A percentile compares a stretch with the other conserved stretches of the same genome.
Conservation (phyloP, 1,140 invertebrate genomes). For the Lysiphlebus fabarum region DNA sequence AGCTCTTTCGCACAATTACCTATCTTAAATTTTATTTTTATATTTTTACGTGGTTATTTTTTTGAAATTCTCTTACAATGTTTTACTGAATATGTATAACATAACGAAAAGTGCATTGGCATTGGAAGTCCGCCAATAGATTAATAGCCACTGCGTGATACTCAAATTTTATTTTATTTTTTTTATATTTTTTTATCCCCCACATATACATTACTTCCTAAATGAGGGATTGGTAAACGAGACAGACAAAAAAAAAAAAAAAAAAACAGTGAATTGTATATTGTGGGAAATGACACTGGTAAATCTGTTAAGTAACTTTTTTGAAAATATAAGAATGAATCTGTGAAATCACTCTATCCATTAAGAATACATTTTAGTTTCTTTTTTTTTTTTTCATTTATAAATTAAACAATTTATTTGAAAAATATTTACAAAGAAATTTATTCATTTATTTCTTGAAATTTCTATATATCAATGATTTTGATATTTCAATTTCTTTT, state of each 20-base stretch:
- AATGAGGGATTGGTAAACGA: slow-evolving; percentile 3
- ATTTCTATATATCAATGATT: too few species aligned
- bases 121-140: slow-evolving; percentile 51
- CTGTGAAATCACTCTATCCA: slow-evolving; percentile 24
- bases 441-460: too few species aligned
- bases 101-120: slow-evolving; percentile 44
- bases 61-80: too few species aligned
- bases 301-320: slow-evolving; percentile 29
- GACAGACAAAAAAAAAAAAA: slow-evolving; percentile 9
- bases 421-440: too few species aligned
- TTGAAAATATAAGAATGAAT: slow-evolving; percentile 19
- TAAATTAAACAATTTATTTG: too few species aligned
- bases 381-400: slow-evolving; percentile 2
- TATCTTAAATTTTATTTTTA: not conserved
- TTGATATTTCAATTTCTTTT: too few species aligned
- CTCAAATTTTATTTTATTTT: slow-evolving; percentile 31
- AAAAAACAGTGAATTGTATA: slow-evolving; percentile 33
- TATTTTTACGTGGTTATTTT: not conserved
- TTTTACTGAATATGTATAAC: slow-evolving; percentile 46
- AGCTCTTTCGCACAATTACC: slow-evolving; percentile 35
- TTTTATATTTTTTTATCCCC: not conserved
- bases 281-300: slow-evolving; percentile 43
- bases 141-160: slow-evolving; percentile 52
- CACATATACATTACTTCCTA: slow-evolving; percentile 1
- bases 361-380: slow-evolving; percentile 7